Evolutionary conservation across 2,888 invertebrate species (phyloP).

Genomic region (Leucoptera coffeella): DNA sequence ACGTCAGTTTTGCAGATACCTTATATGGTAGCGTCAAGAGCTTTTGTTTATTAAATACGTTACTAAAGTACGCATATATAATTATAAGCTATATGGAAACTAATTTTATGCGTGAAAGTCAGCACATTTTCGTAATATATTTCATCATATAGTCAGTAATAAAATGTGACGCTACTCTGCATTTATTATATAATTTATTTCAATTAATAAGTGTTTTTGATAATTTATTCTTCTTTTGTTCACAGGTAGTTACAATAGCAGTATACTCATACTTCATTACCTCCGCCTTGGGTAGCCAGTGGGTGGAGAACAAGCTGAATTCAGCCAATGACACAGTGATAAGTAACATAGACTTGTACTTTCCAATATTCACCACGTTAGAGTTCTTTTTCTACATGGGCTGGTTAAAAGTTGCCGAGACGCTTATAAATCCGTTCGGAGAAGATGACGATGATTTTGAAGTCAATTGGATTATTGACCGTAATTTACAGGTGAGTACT

Average conservation of each 20-base stretch:
- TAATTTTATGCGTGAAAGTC: too few relatives aligned
- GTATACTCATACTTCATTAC: slow-evolving; percentile 90
- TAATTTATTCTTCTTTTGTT: slow-evolving; percentile 8
- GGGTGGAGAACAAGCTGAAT: slow-evolving; percentile 58
- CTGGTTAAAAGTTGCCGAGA: slow-evolving; percentile 89
- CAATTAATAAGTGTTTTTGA: neutral
- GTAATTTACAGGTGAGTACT: slow-evolving; percentile 84
- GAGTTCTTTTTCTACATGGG: slow-evolving; percentile 88
- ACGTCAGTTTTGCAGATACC: too few relatives aligned
- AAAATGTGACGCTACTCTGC: too few relatives aligned
- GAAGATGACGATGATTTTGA: slow-evolving; percentile 91
- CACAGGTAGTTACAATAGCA: slow-evolving; percentile 79
- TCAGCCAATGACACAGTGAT: slow-evolving; percentile 16
- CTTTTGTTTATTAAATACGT: too few relatives aligned
- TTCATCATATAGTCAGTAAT: too few relatives aligned
- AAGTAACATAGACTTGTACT: slow-evolving; percentile 75
- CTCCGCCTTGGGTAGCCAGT: slow-evolving; percentile 84
- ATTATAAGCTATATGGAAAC: too few relatives aligned
- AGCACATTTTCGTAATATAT: too few relatives aligned
- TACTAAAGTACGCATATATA: too few relatives aligned
- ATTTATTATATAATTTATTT: too few relatives aligned
- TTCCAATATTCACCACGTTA: slow-evolving; percentile 84
- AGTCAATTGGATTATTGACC: slow-evolving; percentile 89
- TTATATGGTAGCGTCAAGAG: too few relatives aligned
- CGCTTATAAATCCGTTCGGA: slow-evolving; percentile 86